These are phyloP conservation scores for Marmota monax DNA, from an alignment of 2,113 vertebrate genomes.

Conservation along the genomic window DNA sequence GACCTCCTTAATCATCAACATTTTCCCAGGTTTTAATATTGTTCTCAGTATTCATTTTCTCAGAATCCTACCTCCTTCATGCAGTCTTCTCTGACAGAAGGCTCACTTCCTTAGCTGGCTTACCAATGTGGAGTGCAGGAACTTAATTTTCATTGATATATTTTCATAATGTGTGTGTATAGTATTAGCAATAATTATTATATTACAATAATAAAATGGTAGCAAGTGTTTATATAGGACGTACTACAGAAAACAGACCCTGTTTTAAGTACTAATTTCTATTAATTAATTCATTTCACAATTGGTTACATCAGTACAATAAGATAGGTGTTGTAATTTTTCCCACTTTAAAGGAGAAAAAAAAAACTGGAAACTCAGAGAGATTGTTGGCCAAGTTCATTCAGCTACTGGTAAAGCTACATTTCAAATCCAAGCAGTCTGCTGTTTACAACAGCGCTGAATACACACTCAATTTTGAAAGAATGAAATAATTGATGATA, in stretches of 20 bases:
- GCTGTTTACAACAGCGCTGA: background rate
- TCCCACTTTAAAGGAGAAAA: background rate
- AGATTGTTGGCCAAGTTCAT: background rate
- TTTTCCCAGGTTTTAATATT: background rate
- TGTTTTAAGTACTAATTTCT: background rate
- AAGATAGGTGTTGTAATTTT: background rate
- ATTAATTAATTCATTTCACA: background rate
- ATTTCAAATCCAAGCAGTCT: background rate
- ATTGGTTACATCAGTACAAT: background rate
- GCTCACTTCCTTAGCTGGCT: background rate
- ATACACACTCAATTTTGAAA: background rate
- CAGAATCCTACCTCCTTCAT: background rate
- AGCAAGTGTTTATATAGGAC: background rate
- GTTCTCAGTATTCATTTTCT: background rate
- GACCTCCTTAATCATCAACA: background rate
- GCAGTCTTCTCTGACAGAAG: background rate
- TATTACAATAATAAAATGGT: background rate
- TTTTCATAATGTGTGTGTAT: background rate
- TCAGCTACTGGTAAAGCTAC: background rate
- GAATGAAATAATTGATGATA: slow-evolving; percentile 3
- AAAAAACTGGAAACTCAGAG: background rate
- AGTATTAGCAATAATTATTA: background rate
- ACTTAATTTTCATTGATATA: background rate
- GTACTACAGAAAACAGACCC: background rate
- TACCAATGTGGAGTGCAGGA: background rate